Percentiles rank a stretch among this genome's conserved stretches.
These are phyloP conservation scores for Laspeyria flexula DNA, from an alignment of 2,888 invertebrate genomes.

Conservation along the genomic window DNA sequence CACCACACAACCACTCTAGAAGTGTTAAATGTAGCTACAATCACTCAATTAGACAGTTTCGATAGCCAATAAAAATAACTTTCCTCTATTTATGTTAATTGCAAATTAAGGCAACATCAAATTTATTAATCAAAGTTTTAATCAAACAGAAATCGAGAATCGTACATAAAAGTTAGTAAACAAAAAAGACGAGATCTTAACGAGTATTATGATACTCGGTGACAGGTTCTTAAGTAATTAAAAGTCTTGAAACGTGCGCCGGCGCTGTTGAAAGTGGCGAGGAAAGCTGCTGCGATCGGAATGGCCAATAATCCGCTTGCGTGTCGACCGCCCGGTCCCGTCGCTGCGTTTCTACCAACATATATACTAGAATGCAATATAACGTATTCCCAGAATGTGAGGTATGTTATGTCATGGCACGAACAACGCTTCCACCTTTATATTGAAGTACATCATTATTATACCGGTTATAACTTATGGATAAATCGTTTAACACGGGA, in stretches of 20 bases:
- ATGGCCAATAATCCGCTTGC: slow-evolving; percentile 73
- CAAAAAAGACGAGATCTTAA: slow-evolving; percentile 32
- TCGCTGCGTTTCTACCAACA: slow-evolving; percentile 44
- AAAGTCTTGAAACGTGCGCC: slow-evolving; percentile 69
- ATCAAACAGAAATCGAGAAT: no score
- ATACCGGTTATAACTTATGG: neutral
- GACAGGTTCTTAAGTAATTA: slow-evolving; percentile 70
- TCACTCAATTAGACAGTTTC: neutral
- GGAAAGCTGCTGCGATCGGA: slow-evolving; percentile 76
- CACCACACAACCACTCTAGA: neutral
- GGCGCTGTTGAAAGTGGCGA: slow-evolving; percentile 75
- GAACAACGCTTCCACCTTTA: neutral
- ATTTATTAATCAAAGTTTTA: no score
- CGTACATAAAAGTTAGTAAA: slow-evolving; percentile 27
- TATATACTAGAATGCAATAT: slow-evolving; percentile 20
- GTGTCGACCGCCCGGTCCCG: slow-evolving; percentile 51
- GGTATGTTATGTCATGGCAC: slow-evolving; percentile 20
- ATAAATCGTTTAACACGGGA: neutral
- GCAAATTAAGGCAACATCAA: neutral
- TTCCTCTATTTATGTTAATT: neutral
- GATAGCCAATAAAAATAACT: neutral
- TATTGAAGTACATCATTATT: neutral
- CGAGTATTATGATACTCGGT: slow-evolving; percentile 38
- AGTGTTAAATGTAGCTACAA: neutral
- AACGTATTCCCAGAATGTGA: slow-evolving; percentile 26